phyloP scores from a whole-genome alignment of 2,888 invertebrate genomes.

The Allolobophora icterica region DNA sequence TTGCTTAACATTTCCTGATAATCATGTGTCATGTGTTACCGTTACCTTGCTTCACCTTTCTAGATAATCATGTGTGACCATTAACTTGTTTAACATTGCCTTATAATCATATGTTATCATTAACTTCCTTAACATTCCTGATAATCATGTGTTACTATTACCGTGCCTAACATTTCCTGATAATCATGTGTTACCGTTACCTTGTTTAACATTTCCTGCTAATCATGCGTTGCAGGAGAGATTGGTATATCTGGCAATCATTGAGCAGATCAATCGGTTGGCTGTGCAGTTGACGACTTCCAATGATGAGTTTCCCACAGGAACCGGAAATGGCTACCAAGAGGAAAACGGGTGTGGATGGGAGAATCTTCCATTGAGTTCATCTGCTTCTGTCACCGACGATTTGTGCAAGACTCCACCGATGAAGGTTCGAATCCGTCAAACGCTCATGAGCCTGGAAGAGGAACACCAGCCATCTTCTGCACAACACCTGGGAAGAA shows the following conservation, averaged over 20 bases:
- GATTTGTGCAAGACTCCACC: slow-evolving; percentile 22
- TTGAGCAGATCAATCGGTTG: not conserved
- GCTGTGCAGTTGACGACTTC: not conserved
- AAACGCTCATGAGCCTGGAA: not conserved
- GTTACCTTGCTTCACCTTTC: no score
- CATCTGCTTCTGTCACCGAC: not conserved
- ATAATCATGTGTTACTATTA: no score
- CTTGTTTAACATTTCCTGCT: not conserved
- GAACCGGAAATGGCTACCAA: not conserved
- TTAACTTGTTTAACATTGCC: no score
- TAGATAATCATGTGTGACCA: no score
- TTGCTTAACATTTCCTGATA: no score
- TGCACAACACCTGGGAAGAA: not conserved
- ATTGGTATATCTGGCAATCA: not conserved
- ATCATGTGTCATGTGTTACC: no score
- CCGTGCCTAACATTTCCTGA: no score
- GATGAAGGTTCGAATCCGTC: not conserved
- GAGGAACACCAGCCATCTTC: not conserved
- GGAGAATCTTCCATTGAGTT: not conserved
- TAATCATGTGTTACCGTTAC: not conserved
- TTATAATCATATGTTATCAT: no score
- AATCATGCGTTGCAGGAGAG: not conserved
- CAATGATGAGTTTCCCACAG: not conserved
- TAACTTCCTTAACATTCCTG: no score
- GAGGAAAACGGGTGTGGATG: slow-evolving; percentile 1